A percentile compares a stretch with the other conserved stretches of the same genome.
Evolutionary conservation across 2,113 vertebrate genomes (phyloP).

Genomic region (Electrona antarctica): DNA sequence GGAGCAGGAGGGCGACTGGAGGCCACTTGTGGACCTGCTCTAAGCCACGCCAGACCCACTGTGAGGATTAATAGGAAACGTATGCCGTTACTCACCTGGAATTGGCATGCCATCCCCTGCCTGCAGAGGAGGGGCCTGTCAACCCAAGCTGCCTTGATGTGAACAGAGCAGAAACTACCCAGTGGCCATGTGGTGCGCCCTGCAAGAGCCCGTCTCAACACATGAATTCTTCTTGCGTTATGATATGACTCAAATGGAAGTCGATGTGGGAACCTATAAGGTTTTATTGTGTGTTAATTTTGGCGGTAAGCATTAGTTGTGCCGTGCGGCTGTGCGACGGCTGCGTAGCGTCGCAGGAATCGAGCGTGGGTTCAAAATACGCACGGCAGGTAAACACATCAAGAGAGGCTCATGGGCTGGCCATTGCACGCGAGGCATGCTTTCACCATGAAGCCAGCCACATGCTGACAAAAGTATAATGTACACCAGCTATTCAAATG

Average conservation of each 20-base stretch:
- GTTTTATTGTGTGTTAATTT: conserved; percentile 29
- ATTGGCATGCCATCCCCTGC: conserved; percentile 21
- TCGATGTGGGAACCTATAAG: not conserved
- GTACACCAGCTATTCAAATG: conserved; percentile 22
- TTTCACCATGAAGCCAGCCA: conserved; percentile 27
- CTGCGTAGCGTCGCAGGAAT: conserved; percentile 34
- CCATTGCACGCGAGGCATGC: conserved; percentile 20
- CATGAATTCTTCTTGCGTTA: conserved; percentile 5
- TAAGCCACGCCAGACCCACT: conserved; percentile 24
- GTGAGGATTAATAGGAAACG: conserved; percentile 46
- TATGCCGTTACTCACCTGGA: conserved; percentile 42
- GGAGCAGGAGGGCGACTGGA: not conserved
- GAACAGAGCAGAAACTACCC: conserved; percentile 27
- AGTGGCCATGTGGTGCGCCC: conserved; percentile 6
- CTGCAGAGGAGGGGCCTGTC: conserved; percentile 21
- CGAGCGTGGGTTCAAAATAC: conserved; percentile 43
- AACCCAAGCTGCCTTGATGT: conserved; percentile 13
- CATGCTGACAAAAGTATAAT: conserved; percentile 40
- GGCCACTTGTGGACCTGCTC: not conserved
- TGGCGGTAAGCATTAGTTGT: conserved; percentile 30
- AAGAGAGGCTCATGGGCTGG: conserved; percentile 1
- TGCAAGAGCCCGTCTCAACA: conserved; percentile 10
- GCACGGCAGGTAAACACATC: conserved; percentile 42
- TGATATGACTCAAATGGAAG: conserved; percentile 15
- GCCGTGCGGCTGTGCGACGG: conserved; percentile 37